Percentiles rank a stretch among this genome's conserved stretches.
phyloP scores from a whole-genome alignment of 2,113 vertebrate species.

The Phodopus roborovskii region DNA sequence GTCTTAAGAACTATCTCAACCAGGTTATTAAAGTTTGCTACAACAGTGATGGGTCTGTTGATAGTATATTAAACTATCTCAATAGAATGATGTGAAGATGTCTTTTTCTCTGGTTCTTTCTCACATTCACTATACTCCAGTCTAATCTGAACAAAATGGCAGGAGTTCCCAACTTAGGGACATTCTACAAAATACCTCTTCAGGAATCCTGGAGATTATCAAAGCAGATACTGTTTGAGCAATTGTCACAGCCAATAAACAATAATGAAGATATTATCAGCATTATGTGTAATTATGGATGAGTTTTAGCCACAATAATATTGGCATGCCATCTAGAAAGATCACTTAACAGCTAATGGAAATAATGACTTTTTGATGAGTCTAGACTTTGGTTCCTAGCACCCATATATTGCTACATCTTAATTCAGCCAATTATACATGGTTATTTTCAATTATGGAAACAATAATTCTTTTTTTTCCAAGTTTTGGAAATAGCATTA shows the following conservation, averaged over 20 bases:
- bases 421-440: not conserved
- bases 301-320: not conserved
- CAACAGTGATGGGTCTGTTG: not conserved
- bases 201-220: not conserved
- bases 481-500: not conserved
- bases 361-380: not conserved
- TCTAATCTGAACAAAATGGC: not conserved
- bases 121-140: not conserved
- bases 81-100: not conserved
- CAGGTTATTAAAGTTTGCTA: not conserved
- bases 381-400: not conserved
- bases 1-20: not conserved
- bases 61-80: not conserved
- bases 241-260: not conserved
- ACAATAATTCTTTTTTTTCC: not conserved
- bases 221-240: not conserved
- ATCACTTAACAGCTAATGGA: not conserved
- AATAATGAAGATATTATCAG: not conserved
- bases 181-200: not conserved
- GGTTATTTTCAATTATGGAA: not conserved
- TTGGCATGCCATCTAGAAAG: not conserved
- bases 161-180: not conserved
- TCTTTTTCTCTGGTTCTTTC: not conserved
- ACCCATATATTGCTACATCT: not conserved
- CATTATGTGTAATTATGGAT: not conserved